Percentiles rank a stretch among this genome's conserved stretches.
These are phyloP conservation scores for Neotragus pygmaeus DNA, from an alignment of 2,113 vertebrate species.

Conservation along the genomic window DNA sequence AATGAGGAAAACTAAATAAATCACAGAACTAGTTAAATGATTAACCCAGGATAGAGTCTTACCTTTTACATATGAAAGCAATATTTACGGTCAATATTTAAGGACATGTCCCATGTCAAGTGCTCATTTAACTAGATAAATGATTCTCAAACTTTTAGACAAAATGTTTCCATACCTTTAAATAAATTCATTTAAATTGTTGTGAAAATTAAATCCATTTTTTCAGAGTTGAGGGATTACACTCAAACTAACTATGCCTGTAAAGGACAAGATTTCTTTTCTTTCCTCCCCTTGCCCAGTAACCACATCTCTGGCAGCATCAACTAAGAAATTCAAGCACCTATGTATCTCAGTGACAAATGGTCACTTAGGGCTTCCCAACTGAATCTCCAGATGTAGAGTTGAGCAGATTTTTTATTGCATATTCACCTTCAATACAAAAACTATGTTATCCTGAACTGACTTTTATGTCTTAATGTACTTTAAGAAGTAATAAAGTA, in stretches of 20 bases:
- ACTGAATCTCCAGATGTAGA: background rate
- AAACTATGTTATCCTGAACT: conserved; percentile 20
- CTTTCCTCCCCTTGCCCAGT: background rate
- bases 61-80: background rate
- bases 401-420: background rate
- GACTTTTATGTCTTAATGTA: background rate
- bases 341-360: background rate
- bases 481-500: background rate
- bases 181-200: background rate
- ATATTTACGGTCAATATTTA: background rate
- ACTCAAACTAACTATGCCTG: conserved; percentile 20
- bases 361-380: background rate
- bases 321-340: background rate
- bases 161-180: background rate
- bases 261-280: conserved; percentile 11
- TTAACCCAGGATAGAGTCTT: background rate
- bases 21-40: background rate
- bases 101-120: background rate
- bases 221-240: background rate
- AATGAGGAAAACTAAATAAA: background rate
- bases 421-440: conserved; percentile 30
- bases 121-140: background rate
- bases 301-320: background rate
- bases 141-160: background rate
- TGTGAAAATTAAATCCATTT: background rate